Evolutionary conservation across 2,888 invertebrate genomes (phyloP).

Genomic region (Anthrax anthrax): DNA sequence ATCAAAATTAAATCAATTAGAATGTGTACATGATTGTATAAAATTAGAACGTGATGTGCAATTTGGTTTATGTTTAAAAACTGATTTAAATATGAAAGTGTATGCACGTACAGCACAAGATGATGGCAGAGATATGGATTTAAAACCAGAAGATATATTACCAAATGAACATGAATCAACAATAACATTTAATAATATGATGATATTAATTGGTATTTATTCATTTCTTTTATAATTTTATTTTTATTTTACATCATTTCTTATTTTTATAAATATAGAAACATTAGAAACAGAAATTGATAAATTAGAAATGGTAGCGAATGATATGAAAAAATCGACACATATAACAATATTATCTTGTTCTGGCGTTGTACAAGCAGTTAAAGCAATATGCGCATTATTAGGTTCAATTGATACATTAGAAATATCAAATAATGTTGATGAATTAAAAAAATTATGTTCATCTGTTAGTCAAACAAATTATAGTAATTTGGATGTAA

Average conservation of each 20-base stretch:
- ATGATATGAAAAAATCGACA: slow-evolving; percentile 42
- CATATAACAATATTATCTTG: slow-evolving; percentile 42
- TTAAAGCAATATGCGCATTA: slow-evolving; percentile 81
- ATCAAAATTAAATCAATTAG: slow-evolving; percentile 73
- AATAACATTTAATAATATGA: slow-evolving; percentile 67
- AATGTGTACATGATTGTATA: slow-evolving; percentile 85
- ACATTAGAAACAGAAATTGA: slow-evolving; percentile 71
- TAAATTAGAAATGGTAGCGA: slow-evolving; percentile 51
- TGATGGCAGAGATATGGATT: slow-evolving; percentile 59
- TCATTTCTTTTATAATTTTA: background rate
- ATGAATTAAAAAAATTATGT: slow-evolving; percentile 31
- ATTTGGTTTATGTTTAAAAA: slow-evolving; percentile 49
- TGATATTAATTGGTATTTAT: slow-evolving; percentile 65
- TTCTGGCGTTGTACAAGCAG: slow-evolving; percentile 71
- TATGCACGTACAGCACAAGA: slow-evolving; percentile 69
- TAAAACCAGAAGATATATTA: slow-evolving; percentile 64
- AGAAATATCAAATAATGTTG: slow-evolving; percentile 67
- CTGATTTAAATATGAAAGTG: slow-evolving; percentile 48
- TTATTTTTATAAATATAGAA: slow-evolving; percentile 36
- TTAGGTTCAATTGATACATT: slow-evolving; percentile 80
- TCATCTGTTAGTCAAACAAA: slow-evolving; percentile 21
- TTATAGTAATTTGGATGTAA: background rate
- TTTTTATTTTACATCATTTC: slow-evolving; percentile 1
- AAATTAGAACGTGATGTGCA: slow-evolving; percentile 81
- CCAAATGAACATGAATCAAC: slow-evolving; percentile 59